Percentiles rank a stretch among this genome's conserved stretches.
Evolutionary conservation across 2,797 vertebrate genomes (phyloP).

Genomic region (Euthynnus affinis): DNA sequence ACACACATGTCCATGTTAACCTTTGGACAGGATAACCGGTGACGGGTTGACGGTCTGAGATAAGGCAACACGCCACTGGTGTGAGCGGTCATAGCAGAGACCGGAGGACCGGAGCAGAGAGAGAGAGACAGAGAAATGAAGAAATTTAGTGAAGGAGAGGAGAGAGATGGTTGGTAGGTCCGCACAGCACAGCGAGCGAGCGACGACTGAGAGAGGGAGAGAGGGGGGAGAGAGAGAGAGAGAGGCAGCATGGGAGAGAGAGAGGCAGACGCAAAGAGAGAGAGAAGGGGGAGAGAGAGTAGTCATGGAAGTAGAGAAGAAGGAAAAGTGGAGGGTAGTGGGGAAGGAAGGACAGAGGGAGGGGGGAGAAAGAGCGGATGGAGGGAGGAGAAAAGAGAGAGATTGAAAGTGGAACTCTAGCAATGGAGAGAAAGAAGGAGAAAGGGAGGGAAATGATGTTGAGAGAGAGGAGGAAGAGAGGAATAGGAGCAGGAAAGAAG

Average conservation of each 20-base stretch:
- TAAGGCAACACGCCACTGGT: constrained; percentile 77
- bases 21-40: constrained; percentile 73
- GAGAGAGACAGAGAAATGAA: constrained; percentile 68
- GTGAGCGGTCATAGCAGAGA: constrained; percentile 83
- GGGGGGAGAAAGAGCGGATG: neutral
- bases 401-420: neutral
- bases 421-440: neutral
- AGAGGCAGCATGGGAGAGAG: constrained; percentile 23
- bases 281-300: constrained; percentile 14
- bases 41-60: constrained; percentile 70
- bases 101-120: constrained; percentile 60
- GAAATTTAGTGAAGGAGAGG: constrained; percentile 68
- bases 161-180: constrained; percentile 76
- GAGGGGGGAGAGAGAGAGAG: constrained; percentile 31
- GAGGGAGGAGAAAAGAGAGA: neutral
- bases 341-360: neutral
- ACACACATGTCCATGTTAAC: constrained; percentile 74
- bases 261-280: neutral
- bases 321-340: constrained; percentile 21
- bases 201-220: constrained; percentile 70
- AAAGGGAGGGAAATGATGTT: neutral
- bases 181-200: constrained; percentile 77
- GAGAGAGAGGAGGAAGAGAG: neutral
- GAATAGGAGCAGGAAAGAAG: neutral
- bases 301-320: constrained; percentile 14